Evolutionary conservation across 2,113 vertebrate species (phyloP).

Genomic region (Gymnogyps californianus): DNA sequence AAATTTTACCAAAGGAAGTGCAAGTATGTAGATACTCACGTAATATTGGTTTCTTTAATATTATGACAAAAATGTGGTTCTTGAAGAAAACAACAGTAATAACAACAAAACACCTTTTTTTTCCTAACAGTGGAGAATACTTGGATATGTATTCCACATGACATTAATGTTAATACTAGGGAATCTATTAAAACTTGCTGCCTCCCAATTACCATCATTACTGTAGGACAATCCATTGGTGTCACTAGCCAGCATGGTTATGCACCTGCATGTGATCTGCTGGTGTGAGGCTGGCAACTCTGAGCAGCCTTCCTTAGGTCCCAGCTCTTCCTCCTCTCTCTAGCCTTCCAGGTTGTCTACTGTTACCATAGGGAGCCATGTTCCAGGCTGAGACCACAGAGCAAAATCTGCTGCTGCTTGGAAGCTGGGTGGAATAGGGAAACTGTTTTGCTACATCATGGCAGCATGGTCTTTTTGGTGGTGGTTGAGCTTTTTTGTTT

Average conservation of each 20-base stretch:
- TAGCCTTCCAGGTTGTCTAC: not conserved
- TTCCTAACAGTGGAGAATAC: not conserved
- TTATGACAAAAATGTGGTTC: not conserved
- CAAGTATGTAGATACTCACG: not conserved
- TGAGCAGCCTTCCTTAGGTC: not conserved
- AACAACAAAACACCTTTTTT: not conserved
- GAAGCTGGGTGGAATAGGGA: not conserved
- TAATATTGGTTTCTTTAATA: not conserved
- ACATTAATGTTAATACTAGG: not conserved
- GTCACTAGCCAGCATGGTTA: accelerated
- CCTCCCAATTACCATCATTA: not conserved
- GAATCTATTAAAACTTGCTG: not conserved
- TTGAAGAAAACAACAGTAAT: not conserved
- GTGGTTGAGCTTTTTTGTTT: not conserved
- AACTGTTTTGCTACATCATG: not conserved
- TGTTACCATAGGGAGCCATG: accelerated
- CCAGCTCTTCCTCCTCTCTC: not conserved
- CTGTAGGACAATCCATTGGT: not conserved
- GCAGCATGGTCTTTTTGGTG: not conserved
- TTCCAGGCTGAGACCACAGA: not conserved
- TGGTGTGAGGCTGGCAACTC: not conserved
- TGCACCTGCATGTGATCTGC: not conserved
- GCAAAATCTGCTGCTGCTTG: not conserved
- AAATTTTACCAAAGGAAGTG: not conserved
- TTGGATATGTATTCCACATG: not conserved